Conservation (phyloP, 2,888 invertebrate genomes). For the Paralinhomoeus sp. region DNA sequence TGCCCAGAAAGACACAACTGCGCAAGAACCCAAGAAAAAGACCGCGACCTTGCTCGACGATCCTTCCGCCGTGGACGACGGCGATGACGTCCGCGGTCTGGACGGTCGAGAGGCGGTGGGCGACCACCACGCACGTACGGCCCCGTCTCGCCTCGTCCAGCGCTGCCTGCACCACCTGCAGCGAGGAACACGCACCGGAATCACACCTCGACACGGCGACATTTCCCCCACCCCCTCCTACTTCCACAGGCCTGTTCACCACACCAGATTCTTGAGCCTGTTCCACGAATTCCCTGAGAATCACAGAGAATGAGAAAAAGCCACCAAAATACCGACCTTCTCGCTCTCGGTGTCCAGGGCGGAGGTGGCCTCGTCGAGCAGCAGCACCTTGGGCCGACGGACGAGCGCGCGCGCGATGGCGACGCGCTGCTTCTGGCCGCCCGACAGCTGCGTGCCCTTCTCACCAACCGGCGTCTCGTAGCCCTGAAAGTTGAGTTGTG, state of each 20-base stretch:
- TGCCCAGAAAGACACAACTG: neutral
- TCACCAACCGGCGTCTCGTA: conserved; percentile 15
- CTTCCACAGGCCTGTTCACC: too few relatives aligned
- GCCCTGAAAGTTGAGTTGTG: too few relatives aligned
- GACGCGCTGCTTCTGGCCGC: too few relatives aligned
- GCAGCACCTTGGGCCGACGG: too few relatives aligned
- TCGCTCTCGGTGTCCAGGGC: conserved; percentile 16
- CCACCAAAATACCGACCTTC: conserved; percentile 1
- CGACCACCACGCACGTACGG: conserved; percentile 12
- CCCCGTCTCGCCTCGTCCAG: conserved; percentile 8
- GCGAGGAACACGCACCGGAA: neutral
- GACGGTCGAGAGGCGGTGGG: conserved; percentile 14
- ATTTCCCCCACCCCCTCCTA: too few relatives aligned
- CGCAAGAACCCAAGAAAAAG: neutral
- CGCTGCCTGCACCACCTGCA: too few relatives aligned
- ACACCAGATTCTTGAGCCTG: neutral
- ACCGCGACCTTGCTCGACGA: neutral
- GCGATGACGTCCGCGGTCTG: conserved; percentile 6
- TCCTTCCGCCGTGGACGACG: neutral
- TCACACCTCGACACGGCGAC: too few relatives aligned
- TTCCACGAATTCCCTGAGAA: neutral
- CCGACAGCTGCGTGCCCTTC: conserved; percentile 9
- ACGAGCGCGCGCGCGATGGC: too few relatives aligned
- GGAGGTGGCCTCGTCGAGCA: too few relatives aligned
- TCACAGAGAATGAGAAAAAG: neutral